Conservation (phyloP, 2,113 vertebrate genomes). For the Aix galericulata region DNA sequence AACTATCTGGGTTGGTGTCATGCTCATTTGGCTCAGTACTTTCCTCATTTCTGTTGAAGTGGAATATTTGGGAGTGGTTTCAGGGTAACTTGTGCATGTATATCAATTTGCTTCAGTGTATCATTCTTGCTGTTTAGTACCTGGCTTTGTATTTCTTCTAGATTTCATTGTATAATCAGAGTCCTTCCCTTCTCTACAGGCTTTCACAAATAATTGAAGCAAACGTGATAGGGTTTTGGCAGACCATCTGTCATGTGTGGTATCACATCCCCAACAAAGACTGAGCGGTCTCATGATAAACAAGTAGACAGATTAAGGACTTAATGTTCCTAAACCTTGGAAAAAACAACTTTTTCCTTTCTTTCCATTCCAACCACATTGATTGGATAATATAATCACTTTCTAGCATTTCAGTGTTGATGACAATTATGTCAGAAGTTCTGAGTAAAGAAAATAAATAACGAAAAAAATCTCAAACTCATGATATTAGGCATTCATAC, state of each 20-base stretch:
- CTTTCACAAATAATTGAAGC: slow-evolving; percentile 48
- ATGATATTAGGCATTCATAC: background rate
- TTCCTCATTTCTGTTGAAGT: background rate
- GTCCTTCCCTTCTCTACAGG: background rate
- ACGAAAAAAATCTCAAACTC: background rate
- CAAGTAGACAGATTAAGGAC: slow-evolving; percentile 47
- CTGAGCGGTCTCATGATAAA: slow-evolving; percentile 36
- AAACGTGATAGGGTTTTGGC: slow-evolving; percentile 21
- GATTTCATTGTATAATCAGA: background rate
- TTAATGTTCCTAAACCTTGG: slow-evolving; percentile 30
- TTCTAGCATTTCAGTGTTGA: background rate
- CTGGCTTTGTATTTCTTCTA: background rate
- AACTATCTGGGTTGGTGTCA: fast-evolving
- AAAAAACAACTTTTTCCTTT: background rate
- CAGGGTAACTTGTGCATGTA: background rate
- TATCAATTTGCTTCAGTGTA: background rate
- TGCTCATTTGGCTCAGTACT: background rate
- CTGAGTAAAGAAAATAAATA: background rate
- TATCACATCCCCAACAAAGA: slow-evolving; percentile 10
- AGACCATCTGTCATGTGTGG: slow-evolving; percentile 31
- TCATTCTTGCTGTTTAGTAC: background rate
- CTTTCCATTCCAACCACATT: background rate
- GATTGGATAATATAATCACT: background rate
- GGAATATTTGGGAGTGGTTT: background rate
- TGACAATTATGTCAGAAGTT: slow-evolving; percentile 5